Conservation (phyloP, 2,888 invertebrate genomes). For the Macrosiphum euphorbiae region DNA sequence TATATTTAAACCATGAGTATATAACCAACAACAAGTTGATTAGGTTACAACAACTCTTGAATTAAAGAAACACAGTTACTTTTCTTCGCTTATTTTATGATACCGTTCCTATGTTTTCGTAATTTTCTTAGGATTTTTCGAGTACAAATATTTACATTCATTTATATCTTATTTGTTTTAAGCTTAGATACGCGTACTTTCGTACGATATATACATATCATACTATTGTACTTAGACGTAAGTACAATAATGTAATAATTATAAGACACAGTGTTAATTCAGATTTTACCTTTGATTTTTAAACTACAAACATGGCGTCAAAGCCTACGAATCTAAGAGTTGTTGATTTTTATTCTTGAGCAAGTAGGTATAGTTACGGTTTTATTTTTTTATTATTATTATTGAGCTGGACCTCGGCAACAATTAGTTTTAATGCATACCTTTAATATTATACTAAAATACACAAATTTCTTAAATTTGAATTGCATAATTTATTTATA, state of each 20-base stretch:
- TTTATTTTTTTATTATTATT: too few relatives aligned
- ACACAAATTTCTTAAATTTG: too few relatives aligned
- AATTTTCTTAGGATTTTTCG: background rate
- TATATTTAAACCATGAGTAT: too few relatives aligned
- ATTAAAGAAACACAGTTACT: too few relatives aligned
- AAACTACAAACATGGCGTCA: background rate
- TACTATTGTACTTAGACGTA: background rate
- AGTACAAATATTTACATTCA: background rate
- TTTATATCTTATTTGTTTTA: background rate
- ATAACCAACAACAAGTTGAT: too few relatives aligned
- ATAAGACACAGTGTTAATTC: background rate
- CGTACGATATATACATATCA: background rate
- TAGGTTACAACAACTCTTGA: too few relatives aligned
- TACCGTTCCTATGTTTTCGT: background rate
- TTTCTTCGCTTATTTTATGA: background rate
- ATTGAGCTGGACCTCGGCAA: too few relatives aligned
- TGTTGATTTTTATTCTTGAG: background rate
- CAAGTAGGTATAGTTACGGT: background rate
- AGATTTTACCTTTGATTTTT: background rate
- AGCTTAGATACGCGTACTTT: accelerated
- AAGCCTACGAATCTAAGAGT: background rate
- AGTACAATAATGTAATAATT: background rate
- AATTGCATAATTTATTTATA: too few relatives aligned
- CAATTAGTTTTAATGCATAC: background rate
- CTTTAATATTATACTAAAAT: too few relatives aligned